Conservation (phyloP, 2,113 vertebrate species). For the Festucalex cinctus region DNA sequence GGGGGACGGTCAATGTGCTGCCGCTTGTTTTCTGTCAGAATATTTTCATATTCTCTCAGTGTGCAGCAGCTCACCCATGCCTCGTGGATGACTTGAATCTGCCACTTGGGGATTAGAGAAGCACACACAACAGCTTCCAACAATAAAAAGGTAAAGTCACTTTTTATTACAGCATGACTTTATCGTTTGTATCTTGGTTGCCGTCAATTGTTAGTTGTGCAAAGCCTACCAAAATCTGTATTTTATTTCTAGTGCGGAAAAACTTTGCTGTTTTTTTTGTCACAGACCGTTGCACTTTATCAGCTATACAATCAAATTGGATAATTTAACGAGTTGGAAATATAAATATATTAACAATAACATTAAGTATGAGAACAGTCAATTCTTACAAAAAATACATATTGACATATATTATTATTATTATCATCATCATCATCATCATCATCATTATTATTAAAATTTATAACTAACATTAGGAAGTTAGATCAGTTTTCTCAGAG, state of each 20-base stretch:
- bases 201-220: background rate
- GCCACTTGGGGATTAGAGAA: conserved; percentile 25
- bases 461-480: too few relatives aligned
- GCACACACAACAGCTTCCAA: background rate
- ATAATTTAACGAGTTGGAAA: too few relatives aligned
- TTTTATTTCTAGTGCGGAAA: background rate
- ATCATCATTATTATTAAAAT: too few relatives aligned
- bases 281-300: background rate
- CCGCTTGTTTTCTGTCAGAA: conserved; percentile 31
- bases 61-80: conserved; percentile 22
- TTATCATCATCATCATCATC: too few relatives aligned
- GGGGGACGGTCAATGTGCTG: conserved; percentile 54
- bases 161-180: conserved; percentile 8
- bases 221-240: background rate
- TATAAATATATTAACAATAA: too few relatives aligned
- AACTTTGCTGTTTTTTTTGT: background rate
- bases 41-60: conserved; percentile 28
- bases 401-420: too few relatives aligned
- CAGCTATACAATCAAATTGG: too few relatives aligned
- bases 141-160: background rate
- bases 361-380: too few relatives aligned
- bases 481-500: too few relatives aligned
- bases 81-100: conserved; percentile 19
- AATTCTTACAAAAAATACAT: background rate
- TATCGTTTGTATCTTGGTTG: background rate